Percentiles rank a stretch among this genome's conserved stretches.
These are phyloP conservation scores for Pangasius larnaudii DNA, from an alignment of 2,797 vertebrate genomes.

Conservation along the genomic window DNA sequence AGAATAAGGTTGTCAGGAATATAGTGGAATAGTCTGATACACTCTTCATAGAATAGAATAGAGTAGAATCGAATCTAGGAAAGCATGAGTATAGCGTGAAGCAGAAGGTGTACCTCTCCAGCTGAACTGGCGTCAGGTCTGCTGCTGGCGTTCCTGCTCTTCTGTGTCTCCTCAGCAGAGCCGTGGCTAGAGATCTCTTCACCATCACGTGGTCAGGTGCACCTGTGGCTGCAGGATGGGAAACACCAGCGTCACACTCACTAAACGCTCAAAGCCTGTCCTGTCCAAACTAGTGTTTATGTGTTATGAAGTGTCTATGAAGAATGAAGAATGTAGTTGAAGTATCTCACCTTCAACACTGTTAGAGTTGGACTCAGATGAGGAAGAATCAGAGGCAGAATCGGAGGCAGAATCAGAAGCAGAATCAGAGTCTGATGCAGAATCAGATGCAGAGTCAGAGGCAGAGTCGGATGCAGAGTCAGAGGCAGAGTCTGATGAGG, in stretches of 20 bases:
- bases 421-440: neutral
- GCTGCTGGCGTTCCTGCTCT: slow-evolving; percentile 62
- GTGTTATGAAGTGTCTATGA: neutral
- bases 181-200: slow-evolving; percentile 75
- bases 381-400: slow-evolving; percentile 59
- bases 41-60: neutral
- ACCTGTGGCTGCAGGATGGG: slow-evolving; percentile 18
- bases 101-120: slow-evolving; percentile 73
- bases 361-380: slow-evolving; percentile 72
- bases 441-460: slow-evolving; percentile 48
- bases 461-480: slow-evolving; percentile 56
- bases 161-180: slow-evolving; percentile 72
- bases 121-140: slow-evolving; percentile 67
- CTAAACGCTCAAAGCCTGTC: neutral
- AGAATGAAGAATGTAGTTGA: too few relatives aligned
- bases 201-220: slow-evolving; percentile 68
- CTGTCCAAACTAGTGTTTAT: neutral
- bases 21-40: neutral
- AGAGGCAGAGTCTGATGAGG: slow-evolving; percentile 58
- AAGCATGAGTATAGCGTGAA: neutral
- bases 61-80: neutral
- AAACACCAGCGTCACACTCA: neutral
- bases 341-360: slow-evolving; percentile 69
- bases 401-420: slow-evolving; percentile 24
- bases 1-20: neutral